Conservation (phyloP, 2,113 vertebrate species). For the Heterotilapia buettikoferi region DNA sequence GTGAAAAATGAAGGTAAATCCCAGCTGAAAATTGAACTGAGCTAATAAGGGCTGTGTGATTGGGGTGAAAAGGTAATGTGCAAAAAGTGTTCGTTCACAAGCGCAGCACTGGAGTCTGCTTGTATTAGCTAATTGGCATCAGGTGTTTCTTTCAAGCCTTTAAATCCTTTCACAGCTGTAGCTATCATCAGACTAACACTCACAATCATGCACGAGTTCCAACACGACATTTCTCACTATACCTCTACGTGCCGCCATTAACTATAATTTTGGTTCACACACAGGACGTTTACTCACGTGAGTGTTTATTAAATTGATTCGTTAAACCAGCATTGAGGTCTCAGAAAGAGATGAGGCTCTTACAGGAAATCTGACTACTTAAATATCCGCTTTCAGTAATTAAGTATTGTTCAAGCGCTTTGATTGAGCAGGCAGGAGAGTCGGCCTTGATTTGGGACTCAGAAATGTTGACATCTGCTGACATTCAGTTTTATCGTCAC, state of each 20-base stretch:
- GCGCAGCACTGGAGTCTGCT: background rate
- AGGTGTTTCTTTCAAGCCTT: background rate
- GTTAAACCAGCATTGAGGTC: background rate
- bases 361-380: background rate
- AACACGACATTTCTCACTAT: background rate
- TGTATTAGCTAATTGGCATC: background rate
- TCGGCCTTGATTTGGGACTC: background rate
- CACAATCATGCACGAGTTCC: background rate
- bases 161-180: background rate
- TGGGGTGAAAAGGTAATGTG: background rate
- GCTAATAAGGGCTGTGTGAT: background rate
- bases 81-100: background rate
- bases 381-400: background rate
- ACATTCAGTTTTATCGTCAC: background rate
- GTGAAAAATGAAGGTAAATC: background rate
- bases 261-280: background rate
- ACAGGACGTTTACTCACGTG: background rate
- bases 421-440: background rate
- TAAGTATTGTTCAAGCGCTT: background rate
- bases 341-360: background rate
- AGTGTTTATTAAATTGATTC: background rate
- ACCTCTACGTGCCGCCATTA: background rate
- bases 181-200: background rate
- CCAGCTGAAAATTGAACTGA: background rate
- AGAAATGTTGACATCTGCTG: background rate